Evolutionary conservation across 2,797 vertebrate species (phyloP), one percentile per base, ranked within the genome.

Genomic region (Cyclopterus lumpus): DNA sequence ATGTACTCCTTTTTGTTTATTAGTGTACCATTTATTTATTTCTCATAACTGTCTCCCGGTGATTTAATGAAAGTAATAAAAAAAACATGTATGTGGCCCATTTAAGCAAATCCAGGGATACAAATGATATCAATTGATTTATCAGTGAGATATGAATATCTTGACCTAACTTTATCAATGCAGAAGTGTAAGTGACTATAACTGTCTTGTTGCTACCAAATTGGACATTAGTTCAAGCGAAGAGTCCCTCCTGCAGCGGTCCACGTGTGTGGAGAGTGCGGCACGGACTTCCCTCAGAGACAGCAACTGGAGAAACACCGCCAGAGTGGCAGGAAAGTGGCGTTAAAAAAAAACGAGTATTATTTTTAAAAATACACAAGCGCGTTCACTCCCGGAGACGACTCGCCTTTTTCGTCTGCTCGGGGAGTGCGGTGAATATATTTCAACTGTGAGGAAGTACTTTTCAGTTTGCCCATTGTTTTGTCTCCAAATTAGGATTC

Each of bases 211-310:
- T 57, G 51, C 22, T 77, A 49, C 65, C 64, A 24, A 82, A 71
- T n/a, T 87, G 67, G 81, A 78, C 82, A 1, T 73, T 79, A 63
- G 15, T 84, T 44, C 24, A 80, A 64, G 79, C 83, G 71, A 77
- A 69, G 44, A 81, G 22, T 0, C 22, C 36, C 75, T 0, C 54
- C 73, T 26, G 55, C 60, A 2, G 77, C 70, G 8, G 79, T 73
- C 49, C 73, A 89, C 1, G 67, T 88, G 11, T 89, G 86, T 78
- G 87, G 65, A 20, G 83, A 88, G 8, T 91, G 86, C 64, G 87
- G 86, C 3, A 87, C 87, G 87, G 83, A 89, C 42, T 90, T 89
- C 68, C 75, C 83, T 32, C 64, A 83, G 44, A 88, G 82, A 73
- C 57, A 81, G 6, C 86, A 85, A 73, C 86, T 91, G 36, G 84